Evolutionary conservation across 2,797 vertebrate species (phyloP).

Genomic region (Pangasius mekongensis): DNA sequence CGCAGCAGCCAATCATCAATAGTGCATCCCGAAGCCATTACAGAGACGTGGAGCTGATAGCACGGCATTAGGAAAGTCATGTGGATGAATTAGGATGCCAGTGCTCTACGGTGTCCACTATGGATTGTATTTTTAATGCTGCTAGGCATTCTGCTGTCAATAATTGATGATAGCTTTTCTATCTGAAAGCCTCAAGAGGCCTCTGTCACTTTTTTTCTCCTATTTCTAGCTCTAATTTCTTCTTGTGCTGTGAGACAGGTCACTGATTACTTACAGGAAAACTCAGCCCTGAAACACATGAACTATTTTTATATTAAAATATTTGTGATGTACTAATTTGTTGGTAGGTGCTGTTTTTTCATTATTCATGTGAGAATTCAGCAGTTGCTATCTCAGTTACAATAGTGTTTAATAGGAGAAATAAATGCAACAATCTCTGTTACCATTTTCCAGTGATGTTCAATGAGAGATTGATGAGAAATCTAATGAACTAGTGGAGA

Average conservation of each 20-base stretch:
- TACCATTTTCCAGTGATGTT: neutral
- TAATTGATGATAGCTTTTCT: conserved; percentile 59
- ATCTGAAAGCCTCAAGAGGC: conserved; percentile 38
- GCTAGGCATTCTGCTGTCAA: conserved; percentile 46
- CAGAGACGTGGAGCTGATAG: conserved; percentile 18
- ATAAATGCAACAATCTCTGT: neutral
- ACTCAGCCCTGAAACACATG: neutral
- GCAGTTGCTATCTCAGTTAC: neutral
- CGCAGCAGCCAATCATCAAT: conserved; percentile 38
- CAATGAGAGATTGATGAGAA: neutral
- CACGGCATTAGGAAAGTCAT: neutral
- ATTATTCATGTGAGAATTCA: neutral
- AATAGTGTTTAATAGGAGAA: neutral
- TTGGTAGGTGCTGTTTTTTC: neutral
- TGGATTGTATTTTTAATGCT: conserved; percentile 36
- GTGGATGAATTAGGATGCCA: conserved; percentile 12
- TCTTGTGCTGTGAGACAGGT: neutral
- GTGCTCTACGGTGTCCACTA: neutral
- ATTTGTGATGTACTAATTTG: neutral
- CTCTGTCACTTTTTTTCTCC: conserved; percentile 24
- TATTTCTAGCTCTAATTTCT: conserved; percentile 2
- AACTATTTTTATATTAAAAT: neutral
- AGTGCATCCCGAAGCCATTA: conserved; percentile 27
- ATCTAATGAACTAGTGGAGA: neutral
- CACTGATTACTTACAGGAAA: neutral